Evolutionary conservation across 2,888 invertebrate species (phyloP).

Genomic region (Ormia ochracea): DNA sequence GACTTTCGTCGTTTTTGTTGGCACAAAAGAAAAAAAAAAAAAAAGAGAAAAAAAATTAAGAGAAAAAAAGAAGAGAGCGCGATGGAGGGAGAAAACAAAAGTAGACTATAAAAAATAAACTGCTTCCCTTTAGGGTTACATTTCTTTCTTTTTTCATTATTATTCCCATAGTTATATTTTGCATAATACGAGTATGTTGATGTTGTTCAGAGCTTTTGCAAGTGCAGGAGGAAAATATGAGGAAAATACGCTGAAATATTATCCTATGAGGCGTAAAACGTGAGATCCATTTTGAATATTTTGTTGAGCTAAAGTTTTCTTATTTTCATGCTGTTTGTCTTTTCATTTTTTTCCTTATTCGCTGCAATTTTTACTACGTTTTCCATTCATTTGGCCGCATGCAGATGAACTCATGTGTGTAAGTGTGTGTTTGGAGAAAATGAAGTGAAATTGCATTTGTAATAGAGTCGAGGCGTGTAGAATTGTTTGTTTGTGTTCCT

Average conservation of each 20-base stretch:
- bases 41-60: no score
- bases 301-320: slow-evolving; percentile 37
- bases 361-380: not conserved
- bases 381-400: slow-evolving; percentile 10
- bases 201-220: slow-evolving; percentile 24
- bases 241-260: slow-evolving; percentile 70
- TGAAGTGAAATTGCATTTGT: slow-evolving; percentile 44
- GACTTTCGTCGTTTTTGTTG: slow-evolving; percentile 33
- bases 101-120: slow-evolving; percentile 1
- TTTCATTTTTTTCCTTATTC: no score
- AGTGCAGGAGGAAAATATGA: slow-evolving; percentile 6
- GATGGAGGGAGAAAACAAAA: not conserved
- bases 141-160: slow-evolving; percentile 40
- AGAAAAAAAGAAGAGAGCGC: no score
- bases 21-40: no score
- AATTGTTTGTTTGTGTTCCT: slow-evolving; percentile 4
- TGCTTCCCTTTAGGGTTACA: not conserved
- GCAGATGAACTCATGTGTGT: not conserved
- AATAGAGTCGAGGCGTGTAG: slow-evolving; percentile 28
- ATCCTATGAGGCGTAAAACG: slow-evolving; percentile 73
- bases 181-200: slow-evolving; percentile 39
- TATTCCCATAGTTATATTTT: slow-evolving; percentile 59
- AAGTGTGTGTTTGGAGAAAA: not conserved
- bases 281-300: slow-evolving; percentile 68
- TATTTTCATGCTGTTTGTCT: not conserved